Evolutionary conservation across 2,888 invertebrate species (phyloP), one percentile per base, ranked within the genome.

Genomic region (Melikaiella ostensackeni): DNA sequence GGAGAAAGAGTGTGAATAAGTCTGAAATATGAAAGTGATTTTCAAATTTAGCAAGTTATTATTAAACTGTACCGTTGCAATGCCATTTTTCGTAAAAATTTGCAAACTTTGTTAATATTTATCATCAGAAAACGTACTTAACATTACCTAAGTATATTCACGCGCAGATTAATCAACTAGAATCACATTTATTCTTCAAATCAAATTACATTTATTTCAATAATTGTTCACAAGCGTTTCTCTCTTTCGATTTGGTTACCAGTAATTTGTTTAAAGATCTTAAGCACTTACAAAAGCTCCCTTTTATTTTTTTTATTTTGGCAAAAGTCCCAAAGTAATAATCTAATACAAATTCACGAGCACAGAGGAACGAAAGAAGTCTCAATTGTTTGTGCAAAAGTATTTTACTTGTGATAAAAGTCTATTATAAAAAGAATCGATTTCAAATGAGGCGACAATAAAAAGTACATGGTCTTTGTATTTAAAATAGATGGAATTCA

Each of bases 171-270:
- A 55, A 70, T 30, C 33, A 70, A 70, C 70, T 70, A 70, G 70
- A 50, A 70, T 70, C 70, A 70, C 33, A 50, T 70, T 70, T 70
- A 70, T 70, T 70, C 4, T 50, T 9, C 0, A 50, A 70, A 50
- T n/a, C n/a, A 70, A n/a, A 33, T 50, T n/a, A 59, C 59, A 59
- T 59, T 59, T 27, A 70, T 9, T 70, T n/a, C 30, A 70, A 30
- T 46, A n/a, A 24, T 38, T 46, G 42, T 42, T 66, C 46, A 30
- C 30, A 46, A 66, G 46, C 66, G 24, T 21, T 63, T 63, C 21
- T 63, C 11, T 6, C 5, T 21, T 63, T 63, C 21, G 24, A 9
- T 59, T 16, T 59, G 59, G 13, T 13, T 3, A 30, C 4, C 5
- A 11, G 27, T 38, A 42, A 46, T 33, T 50, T 9, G 42, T 6